Conservation (phyloP, 2,888 invertebrate genomes). For the Drosophila neotestacea region DNA sequence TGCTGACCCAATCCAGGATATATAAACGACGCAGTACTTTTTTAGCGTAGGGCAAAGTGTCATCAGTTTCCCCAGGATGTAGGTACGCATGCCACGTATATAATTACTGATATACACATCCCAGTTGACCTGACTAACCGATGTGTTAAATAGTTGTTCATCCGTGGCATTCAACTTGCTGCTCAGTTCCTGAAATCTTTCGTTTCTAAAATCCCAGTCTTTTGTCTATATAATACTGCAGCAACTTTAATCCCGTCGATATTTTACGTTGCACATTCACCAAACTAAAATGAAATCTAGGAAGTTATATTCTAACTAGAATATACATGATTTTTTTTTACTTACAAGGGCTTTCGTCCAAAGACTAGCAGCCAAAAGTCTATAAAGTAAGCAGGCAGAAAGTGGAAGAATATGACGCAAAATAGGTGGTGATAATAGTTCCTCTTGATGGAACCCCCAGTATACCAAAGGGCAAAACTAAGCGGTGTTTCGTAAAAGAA, state of each 20-base stretch:
- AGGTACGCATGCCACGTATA: conserved; percentile 93
- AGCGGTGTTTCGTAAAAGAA: conserved; percentile 89
- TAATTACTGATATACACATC: conserved; percentile 89
- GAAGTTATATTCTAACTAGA: background rate
- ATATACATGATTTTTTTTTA: conserved; percentile 50
- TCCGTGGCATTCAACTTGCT: conserved; percentile 87
- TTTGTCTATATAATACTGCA: conserved; percentile 92
- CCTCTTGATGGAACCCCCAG: conserved; percentile 90
- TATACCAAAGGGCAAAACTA: conserved; percentile 92
- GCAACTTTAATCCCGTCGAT: conserved; percentile 87
- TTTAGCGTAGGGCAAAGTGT: conserved; percentile 90
- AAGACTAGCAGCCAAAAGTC: conserved; percentile 89
- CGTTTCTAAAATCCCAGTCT: conserved; percentile 91
- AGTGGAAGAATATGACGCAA: conserved; percentile 90
- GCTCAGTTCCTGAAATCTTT: conserved; percentile 87
- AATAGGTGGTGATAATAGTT: conserved; percentile 89
- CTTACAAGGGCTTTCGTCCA: conserved; percentile 92
- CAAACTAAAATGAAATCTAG: conserved; percentile 85
- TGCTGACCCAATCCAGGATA: conserved; percentile 86
- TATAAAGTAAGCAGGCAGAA: conserved; percentile 91
- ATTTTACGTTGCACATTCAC: conserved; percentile 88
- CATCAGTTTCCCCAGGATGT: conserved; percentile 92
- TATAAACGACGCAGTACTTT: conserved; percentile 84
- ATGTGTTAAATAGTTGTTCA: conserved; percentile 88
- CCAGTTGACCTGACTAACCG: conserved; percentile 87